Percentiles rank a stretch among this genome's conserved stretches.
Conservation (phyloP, 2,113 vertebrate species). For the Penelope pileata region DNA sequence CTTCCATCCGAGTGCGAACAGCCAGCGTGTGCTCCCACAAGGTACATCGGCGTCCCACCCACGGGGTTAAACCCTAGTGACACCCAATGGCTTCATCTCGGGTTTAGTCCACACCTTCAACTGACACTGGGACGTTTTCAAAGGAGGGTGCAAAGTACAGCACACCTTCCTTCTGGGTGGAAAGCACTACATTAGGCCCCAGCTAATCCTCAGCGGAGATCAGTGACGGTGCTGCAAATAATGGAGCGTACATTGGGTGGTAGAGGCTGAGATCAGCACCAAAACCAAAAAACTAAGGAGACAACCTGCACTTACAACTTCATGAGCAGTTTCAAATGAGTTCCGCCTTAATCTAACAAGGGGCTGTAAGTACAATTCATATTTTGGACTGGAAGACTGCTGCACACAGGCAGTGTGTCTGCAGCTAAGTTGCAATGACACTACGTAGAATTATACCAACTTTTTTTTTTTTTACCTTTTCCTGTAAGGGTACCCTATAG, state of each 20-base stretch:
- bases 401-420: rapidly evolving
- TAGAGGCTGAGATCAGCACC: background rate
- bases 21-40: background rate
- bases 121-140: background rate
- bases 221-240: rapidly evolving
- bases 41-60: background rate
- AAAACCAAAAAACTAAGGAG: background rate
- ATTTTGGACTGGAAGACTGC: background rate
- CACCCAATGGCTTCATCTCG: background rate
- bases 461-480: background rate
- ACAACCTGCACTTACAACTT: background rate
- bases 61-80: background rate
- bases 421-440: background rate
- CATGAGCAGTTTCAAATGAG: background rate
- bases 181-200: background rate
- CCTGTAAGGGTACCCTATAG: background rate
- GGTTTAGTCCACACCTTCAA: background rate
- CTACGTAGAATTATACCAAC: background rate
- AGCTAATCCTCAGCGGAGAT: background rate
- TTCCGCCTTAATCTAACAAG: background rate
- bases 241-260: background rate
- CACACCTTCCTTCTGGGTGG: background rate
- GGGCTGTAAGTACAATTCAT: background rate
- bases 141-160: background rate
- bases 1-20: background rate